Percentiles rank a stretch among this genome's conserved stretches.
These are phyloP conservation scores for Nymphalis polychloros DNA, from an alignment of 2,888 invertebrate genomes.

Conservation along the genomic window DNA sequence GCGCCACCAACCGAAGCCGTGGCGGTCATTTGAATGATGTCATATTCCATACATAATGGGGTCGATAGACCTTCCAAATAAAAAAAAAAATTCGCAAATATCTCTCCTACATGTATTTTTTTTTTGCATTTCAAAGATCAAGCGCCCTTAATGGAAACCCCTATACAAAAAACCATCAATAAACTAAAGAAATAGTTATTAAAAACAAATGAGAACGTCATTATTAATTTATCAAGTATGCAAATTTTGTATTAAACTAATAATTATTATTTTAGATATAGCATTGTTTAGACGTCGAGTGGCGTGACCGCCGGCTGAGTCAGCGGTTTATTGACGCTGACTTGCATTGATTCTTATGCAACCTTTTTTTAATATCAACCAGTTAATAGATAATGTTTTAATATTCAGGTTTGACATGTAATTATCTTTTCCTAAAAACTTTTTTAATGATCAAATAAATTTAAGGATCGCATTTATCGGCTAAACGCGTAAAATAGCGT, in stretches of 20 bases:
- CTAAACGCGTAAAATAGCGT: no score
- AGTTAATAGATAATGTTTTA: not conserved
- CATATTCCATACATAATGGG: no score
- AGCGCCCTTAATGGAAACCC: no score
- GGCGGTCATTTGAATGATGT: no score
- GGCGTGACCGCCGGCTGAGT: conserved; percentile 21
- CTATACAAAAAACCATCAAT: no score
- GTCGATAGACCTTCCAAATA: no score
- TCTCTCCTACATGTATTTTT: no score
- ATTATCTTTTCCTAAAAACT: not conserved
- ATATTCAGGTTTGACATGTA: not conserved
- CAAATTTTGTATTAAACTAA: no score
- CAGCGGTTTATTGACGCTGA: conserved; percentile 21
- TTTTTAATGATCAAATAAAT: not conserved
- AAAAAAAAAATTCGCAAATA: no score
- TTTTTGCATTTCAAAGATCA: no score
- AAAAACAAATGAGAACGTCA: not conserved
- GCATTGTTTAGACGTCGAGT: conserved; percentile 9
- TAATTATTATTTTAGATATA: not conserved
- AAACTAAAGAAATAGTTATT: not conserved
- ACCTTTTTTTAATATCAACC: not conserved
- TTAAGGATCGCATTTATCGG: not conserved
- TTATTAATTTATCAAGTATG: no score
- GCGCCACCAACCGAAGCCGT: no score
- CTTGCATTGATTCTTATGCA: conserved; percentile 15